Evolutionary conservation across 2,113 vertebrate species (phyloP).

Genomic region (Grallaria varia): DNA sequence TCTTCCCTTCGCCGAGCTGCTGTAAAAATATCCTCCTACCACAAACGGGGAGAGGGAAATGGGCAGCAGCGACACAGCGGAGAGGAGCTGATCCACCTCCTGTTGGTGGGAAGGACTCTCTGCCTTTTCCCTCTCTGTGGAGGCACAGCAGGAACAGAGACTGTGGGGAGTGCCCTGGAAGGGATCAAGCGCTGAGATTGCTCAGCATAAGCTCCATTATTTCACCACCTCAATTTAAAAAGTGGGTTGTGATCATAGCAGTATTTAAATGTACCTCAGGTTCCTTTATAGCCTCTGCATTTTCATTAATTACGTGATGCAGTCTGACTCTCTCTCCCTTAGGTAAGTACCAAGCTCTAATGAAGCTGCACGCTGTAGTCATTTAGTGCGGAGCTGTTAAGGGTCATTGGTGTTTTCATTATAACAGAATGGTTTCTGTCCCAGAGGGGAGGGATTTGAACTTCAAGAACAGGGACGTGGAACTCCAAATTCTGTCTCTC

Average conservation of each 20-base stretch:
- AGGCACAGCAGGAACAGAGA: not conserved
- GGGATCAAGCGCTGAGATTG: fast-evolving
- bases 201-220: not conserved
- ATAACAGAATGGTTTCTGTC: not conserved
- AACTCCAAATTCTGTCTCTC: not conserved
- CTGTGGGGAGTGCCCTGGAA: not conserved
- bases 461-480: not conserved
- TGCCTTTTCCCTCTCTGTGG: not conserved
- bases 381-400: not conserved
- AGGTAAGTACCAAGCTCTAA: not conserved
- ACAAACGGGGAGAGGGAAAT: not conserved
- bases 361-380: not conserved
- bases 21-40: not conserved
- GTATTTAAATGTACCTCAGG: not conserved
- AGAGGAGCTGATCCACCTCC: not conserved
- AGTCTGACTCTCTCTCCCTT: not conserved
- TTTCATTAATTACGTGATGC: not conserved
- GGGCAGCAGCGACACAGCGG: not conserved
- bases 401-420: not conserved
- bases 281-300: not conserved
- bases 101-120: fast-evolving
- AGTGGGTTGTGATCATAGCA: not conserved
- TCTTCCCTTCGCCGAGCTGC: not conserved
- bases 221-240: not conserved
- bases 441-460: not conserved